Percentiles rank a stretch among this genome's conserved stretches.
phyloP scores from a whole-genome alignment of 2,888 invertebrate genomes.

The Protodeltote pygarga region DNA sequence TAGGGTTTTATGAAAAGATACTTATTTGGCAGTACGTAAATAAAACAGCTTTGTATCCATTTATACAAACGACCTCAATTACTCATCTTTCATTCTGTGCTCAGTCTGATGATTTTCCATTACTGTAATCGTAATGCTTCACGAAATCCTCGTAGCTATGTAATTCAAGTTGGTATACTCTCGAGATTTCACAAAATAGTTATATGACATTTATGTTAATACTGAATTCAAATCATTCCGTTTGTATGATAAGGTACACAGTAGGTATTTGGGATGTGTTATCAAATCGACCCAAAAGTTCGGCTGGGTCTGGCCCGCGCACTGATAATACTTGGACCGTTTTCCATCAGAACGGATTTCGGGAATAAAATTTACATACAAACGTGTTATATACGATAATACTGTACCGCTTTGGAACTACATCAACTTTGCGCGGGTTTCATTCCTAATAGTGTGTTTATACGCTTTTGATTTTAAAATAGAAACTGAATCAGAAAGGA shows the following conservation, averaged over 20 bases:
- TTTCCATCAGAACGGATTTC: constrained; percentile 79
- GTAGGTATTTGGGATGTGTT: constrained; percentile 67
- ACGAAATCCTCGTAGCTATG: constrained; percentile 38
- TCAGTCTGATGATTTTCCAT: constrained; percentile 63
- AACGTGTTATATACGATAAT: constrained; percentile 77
- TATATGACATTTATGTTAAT: constrained; percentile 37
- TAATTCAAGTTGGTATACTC: constrained; percentile 12
- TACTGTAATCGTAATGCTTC: constrained; percentile 40
- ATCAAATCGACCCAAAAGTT: constrained; percentile 83
- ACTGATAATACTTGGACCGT: constrained; percentile 71
- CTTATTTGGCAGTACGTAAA: constrained; percentile 21
- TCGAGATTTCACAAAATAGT: constrained; percentile 23
- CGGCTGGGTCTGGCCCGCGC: constrained; percentile 57
- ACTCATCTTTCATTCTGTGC: constrained; percentile 58
- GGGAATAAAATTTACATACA: constrained; percentile 82
- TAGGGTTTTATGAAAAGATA: constrained; percentile 28
- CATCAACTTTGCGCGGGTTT: constrained; percentile 45
- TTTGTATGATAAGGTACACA: constrained; percentile 66
- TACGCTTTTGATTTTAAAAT: constrained; percentile 1
- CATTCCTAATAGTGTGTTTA: constrained; percentile 21
- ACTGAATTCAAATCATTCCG: constrained; percentile 57
- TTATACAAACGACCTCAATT: constrained; percentile 56
- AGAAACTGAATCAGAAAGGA: too few relatives aligned
- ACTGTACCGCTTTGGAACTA: constrained; percentile 68
- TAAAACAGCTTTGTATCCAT: constrained; percentile 36